Evolutionary conservation across 2,113 vertebrate species (phyloP).

Genomic region (Litocranius walleri): DNA sequence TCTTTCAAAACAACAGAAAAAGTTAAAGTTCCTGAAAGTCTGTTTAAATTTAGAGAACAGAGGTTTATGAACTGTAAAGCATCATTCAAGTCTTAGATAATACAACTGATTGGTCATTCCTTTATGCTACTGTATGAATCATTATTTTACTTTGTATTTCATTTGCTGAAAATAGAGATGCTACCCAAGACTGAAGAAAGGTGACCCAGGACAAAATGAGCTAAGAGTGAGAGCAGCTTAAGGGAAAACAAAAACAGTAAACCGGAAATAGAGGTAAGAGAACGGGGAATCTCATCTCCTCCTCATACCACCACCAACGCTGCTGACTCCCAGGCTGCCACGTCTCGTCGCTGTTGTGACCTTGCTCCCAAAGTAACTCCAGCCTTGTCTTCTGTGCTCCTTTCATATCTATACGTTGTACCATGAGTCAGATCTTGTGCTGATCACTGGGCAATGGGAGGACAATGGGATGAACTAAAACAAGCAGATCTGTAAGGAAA

Average conservation of each 20-base stretch:
- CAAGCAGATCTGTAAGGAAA: background rate
- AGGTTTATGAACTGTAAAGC: background rate
- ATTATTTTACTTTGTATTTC: background rate
- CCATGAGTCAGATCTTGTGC: no score
- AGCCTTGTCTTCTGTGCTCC: no score
- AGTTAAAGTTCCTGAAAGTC: background rate
- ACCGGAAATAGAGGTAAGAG: background rate
- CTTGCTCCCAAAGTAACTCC: background rate
- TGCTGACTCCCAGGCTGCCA: background rate
- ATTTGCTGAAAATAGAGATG: background rate
- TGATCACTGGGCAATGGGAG: background rate
- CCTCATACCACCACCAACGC: rapidly evolving
- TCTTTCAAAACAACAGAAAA: background rate
- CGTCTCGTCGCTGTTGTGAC: rapidly evolving
- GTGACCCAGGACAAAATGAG: background rate
- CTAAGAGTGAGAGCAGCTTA: background rate
- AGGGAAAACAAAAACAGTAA: background rate
- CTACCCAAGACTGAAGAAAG: background rate
- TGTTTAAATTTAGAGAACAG: background rate
- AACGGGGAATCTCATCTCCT: rapidly evolving
- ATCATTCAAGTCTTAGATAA: background rate
- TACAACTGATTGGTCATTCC: background rate
- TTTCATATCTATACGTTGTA: background rate
- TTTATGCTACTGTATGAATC: background rate
- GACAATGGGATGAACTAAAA: background rate